Conservation (phyloP, 2,888 invertebrate species). For the Oligia latruncula region DNA sequence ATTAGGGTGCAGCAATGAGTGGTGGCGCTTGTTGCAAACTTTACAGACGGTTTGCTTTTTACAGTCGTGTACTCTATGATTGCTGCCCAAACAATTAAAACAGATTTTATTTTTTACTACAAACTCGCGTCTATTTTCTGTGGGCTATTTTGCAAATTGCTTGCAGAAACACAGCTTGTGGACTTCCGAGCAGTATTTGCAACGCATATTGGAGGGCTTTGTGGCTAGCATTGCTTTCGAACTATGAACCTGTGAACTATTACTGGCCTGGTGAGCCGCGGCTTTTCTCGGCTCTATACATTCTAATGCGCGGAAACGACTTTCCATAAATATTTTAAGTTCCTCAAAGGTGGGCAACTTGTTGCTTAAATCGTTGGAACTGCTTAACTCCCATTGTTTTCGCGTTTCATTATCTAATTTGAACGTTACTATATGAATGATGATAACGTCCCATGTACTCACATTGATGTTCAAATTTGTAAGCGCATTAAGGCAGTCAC, state of each 20-base stretch:
- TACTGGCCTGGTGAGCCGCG: neutral
- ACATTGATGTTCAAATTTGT: conserved; percentile 39
- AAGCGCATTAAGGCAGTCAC: conserved; percentile 52
- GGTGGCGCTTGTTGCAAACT: conserved; percentile 1
- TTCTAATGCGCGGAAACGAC: conserved; percentile 59
- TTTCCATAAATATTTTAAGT: conserved; percentile 28
- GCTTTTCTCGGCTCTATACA: conserved; percentile 44
- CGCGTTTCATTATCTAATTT: conserved; percentile 59
- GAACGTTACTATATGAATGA: conserved; percentile 45
- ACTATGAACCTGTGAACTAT: conserved; percentile 4
- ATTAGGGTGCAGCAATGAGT: conserved; percentile 33
- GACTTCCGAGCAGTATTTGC: conserved; percentile 57
- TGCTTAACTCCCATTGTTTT: conserved; percentile 53
- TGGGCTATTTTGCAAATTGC: neutral
- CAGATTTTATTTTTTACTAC: too few relatives aligned
- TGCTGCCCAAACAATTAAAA: too few relatives aligned
- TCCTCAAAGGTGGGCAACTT: conserved; percentile 24
- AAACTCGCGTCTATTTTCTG: too few relatives aligned
- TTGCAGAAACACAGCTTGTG: conserved; percentile 61
- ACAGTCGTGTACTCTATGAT: too few relatives aligned
- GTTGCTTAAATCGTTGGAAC: conserved; percentile 16
- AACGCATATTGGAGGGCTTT: conserved; percentile 19
- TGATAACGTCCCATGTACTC: conserved; percentile 47
- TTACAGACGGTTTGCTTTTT: too few relatives aligned
- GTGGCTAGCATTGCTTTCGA: conserved; percentile 25